These are phyloP conservation scores for Endotricha flammealis DNA, from an alignment of 2,888 invertebrate species.

Conservation along the genomic window DNA sequence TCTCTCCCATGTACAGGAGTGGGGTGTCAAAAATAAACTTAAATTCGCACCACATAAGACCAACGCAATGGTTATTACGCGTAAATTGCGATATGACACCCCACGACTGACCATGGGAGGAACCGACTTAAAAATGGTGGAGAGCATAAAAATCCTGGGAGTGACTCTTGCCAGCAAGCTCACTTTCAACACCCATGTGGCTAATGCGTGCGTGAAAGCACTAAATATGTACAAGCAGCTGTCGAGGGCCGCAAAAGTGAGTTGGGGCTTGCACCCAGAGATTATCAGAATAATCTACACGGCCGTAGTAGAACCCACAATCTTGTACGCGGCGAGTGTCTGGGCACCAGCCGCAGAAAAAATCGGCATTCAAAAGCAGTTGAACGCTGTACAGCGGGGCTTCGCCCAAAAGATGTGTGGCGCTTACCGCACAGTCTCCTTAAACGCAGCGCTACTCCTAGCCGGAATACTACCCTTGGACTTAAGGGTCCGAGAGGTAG, in stretches of 20 bases:
- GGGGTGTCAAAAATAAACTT: constrained; percentile 3
- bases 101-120: not conserved
- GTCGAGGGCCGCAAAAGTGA: no score
- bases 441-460: not conserved
- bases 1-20: not conserved
- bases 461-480: not conserved
- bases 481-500: not conserved
- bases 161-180: not conserved
- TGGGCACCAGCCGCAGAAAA: constrained; percentile 1
- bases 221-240: no score
- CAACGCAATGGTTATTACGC: no score
- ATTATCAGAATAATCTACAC: not conserved
- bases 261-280: not conserved
- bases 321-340: not conserved
- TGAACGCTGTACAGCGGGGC: not conserved
- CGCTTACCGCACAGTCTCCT: not conserved
- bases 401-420: not conserved
- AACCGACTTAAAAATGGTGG: not conserved
- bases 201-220: not conserved
- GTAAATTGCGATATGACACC: not conserved
- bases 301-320: not conserved
- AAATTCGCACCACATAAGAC: not conserved
- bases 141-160: constrained; percentile 1
- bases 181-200: constrained; percentile 1
- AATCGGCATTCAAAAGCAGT: not conserved